Base-by-base conservation (phyloP, 2,113 vertebrate species). In the Megaceryle maxima region DNA sequence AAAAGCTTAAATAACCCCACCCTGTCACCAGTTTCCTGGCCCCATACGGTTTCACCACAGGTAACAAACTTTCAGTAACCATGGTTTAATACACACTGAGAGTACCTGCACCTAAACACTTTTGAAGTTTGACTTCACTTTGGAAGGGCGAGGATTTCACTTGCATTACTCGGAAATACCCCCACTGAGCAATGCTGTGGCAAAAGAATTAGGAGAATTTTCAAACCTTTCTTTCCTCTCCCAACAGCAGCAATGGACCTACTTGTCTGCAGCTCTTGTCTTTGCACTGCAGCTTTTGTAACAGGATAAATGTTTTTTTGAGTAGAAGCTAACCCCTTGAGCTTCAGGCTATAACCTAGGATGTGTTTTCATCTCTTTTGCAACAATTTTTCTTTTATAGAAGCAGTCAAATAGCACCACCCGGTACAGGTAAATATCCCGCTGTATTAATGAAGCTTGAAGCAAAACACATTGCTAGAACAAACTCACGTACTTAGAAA, bases 71-170 rank as follows among this genome's bases (percentile, higher is more conserved):
- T 19, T 22, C 43, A 33, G 12, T 13, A 39, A 31, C 20, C 0
- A 0, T 2, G 3, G 5, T 39, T 91, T 43, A 67, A 67, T 11
- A 73, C 2, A 35, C 10, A n/a, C 5, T 13, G 8, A 8, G 1
- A 62, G 8, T 6, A 37, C 8, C 28, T 20, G 33, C 37, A 50
- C 41, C 35, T 4, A 3, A 39, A 69, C 48, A 31, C 13, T n/a
- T 44, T 1, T 4, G 3, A 55, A 29, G 33, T 10, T 10, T 11
- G 11, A 64, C 33, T 53, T 82, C 0, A 0, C 21, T 66, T 83
- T 16, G 9, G 9, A 69, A 69, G 13, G 19, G 25, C 0, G 4
- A 76, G n/a, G 53, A 46, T 83, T 63, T 83, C 10, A 24, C 22
- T 24, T 16, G 3, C 15, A 8, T 20, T 18, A 12, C 12, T 39